These are phyloP conservation scores for Paratilapia polleni DNA, from an alignment of 2,113 vertebrate genomes.

Conservation along the genomic window DNA sequence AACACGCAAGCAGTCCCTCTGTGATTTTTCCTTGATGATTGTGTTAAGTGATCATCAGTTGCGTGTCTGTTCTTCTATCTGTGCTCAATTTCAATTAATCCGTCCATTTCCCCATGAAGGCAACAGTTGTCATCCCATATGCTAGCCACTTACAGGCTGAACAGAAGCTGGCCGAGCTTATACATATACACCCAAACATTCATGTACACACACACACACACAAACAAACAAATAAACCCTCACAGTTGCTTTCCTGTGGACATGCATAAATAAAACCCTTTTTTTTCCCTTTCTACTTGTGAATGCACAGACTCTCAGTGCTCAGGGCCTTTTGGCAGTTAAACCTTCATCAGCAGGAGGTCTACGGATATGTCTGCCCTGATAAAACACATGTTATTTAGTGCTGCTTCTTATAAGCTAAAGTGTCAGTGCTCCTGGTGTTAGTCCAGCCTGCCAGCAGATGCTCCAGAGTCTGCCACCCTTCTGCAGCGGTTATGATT, in stretches of 20 bases:
- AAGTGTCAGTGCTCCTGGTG: slow-evolving; percentile 21
- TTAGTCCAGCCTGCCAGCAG: slow-evolving; percentile 38
- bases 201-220: background rate
- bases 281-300: background rate
- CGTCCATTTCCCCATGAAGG: slow-evolving; percentile 60
- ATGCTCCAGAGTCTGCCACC: slow-evolving; percentile 34
- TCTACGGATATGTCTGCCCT: background rate
- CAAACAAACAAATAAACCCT: background rate
- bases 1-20: background rate
- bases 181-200: slow-evolving; percentile 8
- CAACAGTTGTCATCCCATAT: slow-evolving; percentile 70
- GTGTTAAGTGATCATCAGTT: slow-evolving; percentile 56
- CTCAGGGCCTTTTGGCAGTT: background rate
- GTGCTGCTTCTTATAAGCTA: slow-evolving; percentile 25
- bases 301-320: background rate
- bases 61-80: slow-evolving; percentile 49
- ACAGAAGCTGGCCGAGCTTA: slow-evolving; percentile 33
- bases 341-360: slow-evolving; percentile 12
- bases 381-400: slow-evolving; percentile 34
- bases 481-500: slow-evolving; percentile 4
- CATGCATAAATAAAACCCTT: background rate
- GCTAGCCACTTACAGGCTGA: slow-evolving; percentile 55
- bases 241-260: background rate
- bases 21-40: slow-evolving; percentile 39
- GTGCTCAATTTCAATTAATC: slow-evolving; percentile 68